Evolutionary conservation across 2,797 vertebrate species (phyloP).

Genomic region (Lacerta bilineata): DNA sequence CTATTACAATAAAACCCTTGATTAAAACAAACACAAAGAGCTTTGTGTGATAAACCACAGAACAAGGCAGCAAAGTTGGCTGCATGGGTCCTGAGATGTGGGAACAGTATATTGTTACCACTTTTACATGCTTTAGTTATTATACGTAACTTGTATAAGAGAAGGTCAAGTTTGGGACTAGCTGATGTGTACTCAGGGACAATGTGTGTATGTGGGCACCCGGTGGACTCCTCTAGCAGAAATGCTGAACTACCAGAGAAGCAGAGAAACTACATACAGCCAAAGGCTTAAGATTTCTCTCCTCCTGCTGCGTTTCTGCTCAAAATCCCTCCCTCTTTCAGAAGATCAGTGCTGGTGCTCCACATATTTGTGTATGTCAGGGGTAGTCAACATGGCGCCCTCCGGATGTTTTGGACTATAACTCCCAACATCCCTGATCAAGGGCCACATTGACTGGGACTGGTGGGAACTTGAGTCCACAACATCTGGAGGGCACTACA

Average conservation of each 20-base stretch:
- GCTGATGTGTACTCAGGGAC: neutral
- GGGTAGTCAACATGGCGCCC: too few relatives aligned
- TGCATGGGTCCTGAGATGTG: neutral
- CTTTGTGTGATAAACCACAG: neutral
- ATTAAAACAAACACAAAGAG: neutral
- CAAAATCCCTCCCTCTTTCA: neutral
- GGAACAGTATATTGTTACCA: neutral
- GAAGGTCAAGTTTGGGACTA: neutral
- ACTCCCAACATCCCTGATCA: too few relatives aligned
- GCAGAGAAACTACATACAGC: neutral
- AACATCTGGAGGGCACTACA: too few relatives aligned
- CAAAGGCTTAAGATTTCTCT: neutral
- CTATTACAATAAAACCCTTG: neutral
- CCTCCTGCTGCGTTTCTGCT: neutral
- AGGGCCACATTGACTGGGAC: too few relatives aligned
- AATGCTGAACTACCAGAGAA: neutral
- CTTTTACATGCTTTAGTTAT: neutral
- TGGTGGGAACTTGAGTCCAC: too few relatives aligned
- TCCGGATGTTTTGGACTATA: too few relatives aligned
- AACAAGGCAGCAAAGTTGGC: neutral
- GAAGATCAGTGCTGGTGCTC: neutral
- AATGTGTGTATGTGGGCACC: neutral
- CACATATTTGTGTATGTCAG: neutral
- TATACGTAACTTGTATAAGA: neutral
- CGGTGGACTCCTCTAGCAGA: neutral